These are phyloP conservation scores for Dryococelus australis DNA, from an alignment of 2,888 invertebrate genomes.

Conservation along the genomic window DNA sequence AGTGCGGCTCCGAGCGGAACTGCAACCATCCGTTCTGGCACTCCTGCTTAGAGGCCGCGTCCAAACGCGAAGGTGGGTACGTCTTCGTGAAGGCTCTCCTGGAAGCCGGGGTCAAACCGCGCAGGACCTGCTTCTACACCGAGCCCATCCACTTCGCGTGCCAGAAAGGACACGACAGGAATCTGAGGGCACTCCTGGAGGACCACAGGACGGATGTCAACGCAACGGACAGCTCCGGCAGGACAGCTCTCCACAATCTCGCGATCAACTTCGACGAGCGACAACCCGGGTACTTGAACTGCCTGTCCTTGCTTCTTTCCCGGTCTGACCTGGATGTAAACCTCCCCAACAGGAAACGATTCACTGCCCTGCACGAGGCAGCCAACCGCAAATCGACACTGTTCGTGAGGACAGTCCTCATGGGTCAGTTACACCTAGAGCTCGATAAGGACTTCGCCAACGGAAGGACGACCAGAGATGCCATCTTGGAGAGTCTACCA, in stretches of 20 bases:
- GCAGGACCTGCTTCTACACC: slow-evolving; percentile 64
- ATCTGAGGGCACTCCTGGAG: slow-evolving; percentile 61
- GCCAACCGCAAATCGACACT: neutral
- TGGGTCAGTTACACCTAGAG: slow-evolving; percentile 18
- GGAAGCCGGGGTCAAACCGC: slow-evolving; percentile 66
- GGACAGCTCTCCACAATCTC: slow-evolving; percentile 63
- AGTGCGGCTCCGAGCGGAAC: neutral
- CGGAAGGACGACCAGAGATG: slow-evolving; percentile 29
- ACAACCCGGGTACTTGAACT: neutral
- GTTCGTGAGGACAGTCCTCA: slow-evolving; percentile 19
- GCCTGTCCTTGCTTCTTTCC: slow-evolving; percentile 52
- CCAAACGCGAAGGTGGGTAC: neutral
- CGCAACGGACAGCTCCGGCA: slow-evolving; percentile 61
- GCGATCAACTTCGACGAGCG: slow-evolving; percentile 58
- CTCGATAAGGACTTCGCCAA: slow-evolving; percentile 22
- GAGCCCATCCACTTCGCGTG: slow-evolving; percentile 73
- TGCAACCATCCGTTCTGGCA: neutral
- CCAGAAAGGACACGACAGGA: slow-evolving; percentile 61
- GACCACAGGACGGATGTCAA: slow-evolving; percentile 60
- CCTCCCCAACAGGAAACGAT: slow-evolving; percentile 51
- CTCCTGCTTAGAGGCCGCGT: neutral
- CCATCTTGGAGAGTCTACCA: slow-evolving; percentile 29
- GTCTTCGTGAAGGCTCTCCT: neutral
- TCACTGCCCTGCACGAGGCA: slow-evolving; percentile 57
- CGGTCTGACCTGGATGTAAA: slow-evolving; percentile 54